Evolutionary conservation across 2,113 vertebrate genomes (phyloP).

Genomic region (Hiodon alosoides): DNA sequence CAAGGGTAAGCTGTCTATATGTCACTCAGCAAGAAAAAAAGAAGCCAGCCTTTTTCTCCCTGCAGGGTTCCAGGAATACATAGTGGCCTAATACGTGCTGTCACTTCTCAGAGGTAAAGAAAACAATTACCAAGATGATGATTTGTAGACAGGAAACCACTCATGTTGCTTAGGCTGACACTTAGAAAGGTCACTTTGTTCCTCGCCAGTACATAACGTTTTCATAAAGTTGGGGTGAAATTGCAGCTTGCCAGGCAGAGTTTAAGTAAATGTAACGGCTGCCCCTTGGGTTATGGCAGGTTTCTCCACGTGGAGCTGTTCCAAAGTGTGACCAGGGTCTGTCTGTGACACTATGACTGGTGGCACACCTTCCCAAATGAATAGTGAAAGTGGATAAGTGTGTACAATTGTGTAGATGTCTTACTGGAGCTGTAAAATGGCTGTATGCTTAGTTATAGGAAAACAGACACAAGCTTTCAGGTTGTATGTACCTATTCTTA

Average conservation of each 20-base stretch:
- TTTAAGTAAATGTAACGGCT: too few relatives aligned
- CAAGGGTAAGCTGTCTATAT: slow-evolving; percentile 49
- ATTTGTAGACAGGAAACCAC: slow-evolving; percentile 6
- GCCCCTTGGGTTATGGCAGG: too few relatives aligned
- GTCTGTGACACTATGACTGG: too few relatives aligned
- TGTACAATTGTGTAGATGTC: too few relatives aligned
- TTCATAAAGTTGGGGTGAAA: background rate
- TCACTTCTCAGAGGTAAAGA: slow-evolving; percentile 65
- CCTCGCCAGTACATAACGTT: background rate
- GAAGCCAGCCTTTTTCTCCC: slow-evolving; percentile 37
- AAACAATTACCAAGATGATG: slow-evolving; percentile 58
- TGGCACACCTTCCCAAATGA: too few relatives aligned
- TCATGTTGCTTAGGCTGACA: background rate
- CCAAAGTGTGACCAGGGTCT: too few relatives aligned
- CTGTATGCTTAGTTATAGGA: too few relatives aligned
- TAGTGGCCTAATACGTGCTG: slow-evolving; percentile 50
- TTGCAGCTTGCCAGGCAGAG: background rate
- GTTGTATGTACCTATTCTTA: too few relatives aligned
- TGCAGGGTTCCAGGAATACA: slow-evolving; percentile 58
- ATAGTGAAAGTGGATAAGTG: too few relatives aligned
- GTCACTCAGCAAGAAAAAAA: slow-evolving; percentile 40
- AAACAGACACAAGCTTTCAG: too few relatives aligned
- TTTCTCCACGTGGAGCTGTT: too few relatives aligned
- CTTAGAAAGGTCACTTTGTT: slow-evolving; percentile 2
- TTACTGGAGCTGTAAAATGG: too few relatives aligned